Percentiles rank a stretch among this genome's conserved stretches.
Conservation (phyloP, 2,888 invertebrate genomes). For the Bellardia bayeri region DNA sequence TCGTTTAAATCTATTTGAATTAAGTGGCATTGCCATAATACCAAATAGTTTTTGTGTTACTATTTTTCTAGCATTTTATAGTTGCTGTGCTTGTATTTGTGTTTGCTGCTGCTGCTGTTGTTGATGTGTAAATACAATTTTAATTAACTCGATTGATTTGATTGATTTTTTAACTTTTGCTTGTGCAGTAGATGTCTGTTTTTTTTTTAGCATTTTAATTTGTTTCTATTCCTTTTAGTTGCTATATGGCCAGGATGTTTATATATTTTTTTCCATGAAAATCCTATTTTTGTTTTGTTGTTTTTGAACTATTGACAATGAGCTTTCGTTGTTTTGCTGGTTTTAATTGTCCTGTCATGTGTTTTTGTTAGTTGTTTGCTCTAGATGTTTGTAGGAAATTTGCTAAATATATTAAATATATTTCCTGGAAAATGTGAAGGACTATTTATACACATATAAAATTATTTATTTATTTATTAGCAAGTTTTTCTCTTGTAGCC, state of each 20-base stretch:
- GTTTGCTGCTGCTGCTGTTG: conserved; percentile 19
- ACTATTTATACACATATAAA: too few relatives aligned
- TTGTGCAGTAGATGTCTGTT: background rate
- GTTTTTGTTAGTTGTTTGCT: background rate
- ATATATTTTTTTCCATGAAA: background rate
- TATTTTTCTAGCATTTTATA: background rate
- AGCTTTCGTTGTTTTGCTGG: conserved; percentile 14
- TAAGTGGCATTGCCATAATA: conserved; percentile 8
- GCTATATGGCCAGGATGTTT: background rate
- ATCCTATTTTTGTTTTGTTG: background rate
- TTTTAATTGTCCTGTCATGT: conserved; percentile 23
- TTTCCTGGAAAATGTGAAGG: background rate
- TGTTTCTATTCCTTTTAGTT: background rate
- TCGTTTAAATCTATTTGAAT: conserved; percentile 21
- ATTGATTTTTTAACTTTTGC: conserved; percentile 52
- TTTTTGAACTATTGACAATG: conserved; percentile 5
- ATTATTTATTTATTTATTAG: too few relatives aligned
- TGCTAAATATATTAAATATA: background rate
- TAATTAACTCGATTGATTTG: conserved; percentile 53
- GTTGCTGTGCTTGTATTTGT: background rate
- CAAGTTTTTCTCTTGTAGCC: background rate
- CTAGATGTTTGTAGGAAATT: conserved; percentile 8
- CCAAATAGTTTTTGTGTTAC: background rate
- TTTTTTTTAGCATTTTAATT: background rate
- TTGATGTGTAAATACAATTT: conserved; percentile 43